phyloP scores from a whole-genome alignment of 2,797 vertebrate genomes.

The Pristis pectinata region DNA sequence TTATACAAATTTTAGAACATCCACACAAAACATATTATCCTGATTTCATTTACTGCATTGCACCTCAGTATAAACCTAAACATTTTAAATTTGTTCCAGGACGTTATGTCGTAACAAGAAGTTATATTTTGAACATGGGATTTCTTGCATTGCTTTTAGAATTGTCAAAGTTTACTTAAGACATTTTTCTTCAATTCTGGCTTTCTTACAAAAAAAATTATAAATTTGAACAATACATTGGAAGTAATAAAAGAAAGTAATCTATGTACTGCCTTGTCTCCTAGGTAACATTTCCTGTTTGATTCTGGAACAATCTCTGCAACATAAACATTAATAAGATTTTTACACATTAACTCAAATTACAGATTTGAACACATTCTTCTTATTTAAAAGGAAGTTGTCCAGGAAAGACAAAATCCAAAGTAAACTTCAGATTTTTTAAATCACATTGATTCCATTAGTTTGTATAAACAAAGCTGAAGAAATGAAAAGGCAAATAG shows the following conservation, averaged over 20 bases:
- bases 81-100: not conserved
- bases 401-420: not conserved
- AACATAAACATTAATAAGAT: not conserved
- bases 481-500: not conserved
- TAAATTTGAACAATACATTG: not conserved
- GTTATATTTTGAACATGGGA: not conserved
- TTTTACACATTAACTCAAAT: not conserved
- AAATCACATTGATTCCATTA: not conserved
- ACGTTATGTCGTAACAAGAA: not conserved
- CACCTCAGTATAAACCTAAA: not conserved
- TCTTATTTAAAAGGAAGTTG: not conserved
- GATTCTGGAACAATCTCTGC: not conserved
- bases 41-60: not conserved
- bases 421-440: not conserved
- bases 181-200: not conserved
- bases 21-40: not conserved
- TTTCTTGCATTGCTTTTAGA: constrained; percentile 13
- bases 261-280: not conserved
- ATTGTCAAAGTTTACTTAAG: not conserved
- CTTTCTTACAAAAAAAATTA: not conserved
- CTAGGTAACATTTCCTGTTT: not conserved
- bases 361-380: not conserved
- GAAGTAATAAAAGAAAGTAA: not conserved
- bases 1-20: not conserved
- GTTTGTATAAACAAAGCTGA: not conserved